Evolutionary conservation across 2,797 vertebrate genomes (phyloP).

Genomic region (Lacerta bilineata): DNA sequence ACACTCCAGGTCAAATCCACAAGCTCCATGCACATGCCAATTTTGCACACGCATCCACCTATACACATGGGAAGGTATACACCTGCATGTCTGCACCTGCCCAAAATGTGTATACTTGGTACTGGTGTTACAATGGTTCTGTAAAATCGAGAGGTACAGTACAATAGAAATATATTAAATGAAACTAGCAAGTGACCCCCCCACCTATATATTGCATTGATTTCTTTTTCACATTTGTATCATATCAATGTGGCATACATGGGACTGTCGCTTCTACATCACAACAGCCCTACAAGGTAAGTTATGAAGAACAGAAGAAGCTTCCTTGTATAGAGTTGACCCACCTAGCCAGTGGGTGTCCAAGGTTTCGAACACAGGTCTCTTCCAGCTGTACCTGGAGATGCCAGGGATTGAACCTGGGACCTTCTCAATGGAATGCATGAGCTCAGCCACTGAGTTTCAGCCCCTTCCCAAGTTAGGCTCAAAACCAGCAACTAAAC

Average conservation of each 20-base stretch:
- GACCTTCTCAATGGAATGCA: not conserved
- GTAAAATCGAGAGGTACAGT: not conserved
- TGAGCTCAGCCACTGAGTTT: not conserved
- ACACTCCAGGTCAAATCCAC: too few relatives aligned
- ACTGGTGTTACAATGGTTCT: not conserved
- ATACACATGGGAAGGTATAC: not conserved
- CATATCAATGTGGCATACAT: too few relatives aligned
- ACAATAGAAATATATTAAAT: not conserved
- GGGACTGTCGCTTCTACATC: not conserved
- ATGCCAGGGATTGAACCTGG: not conserved
- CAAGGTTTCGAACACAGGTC: not conserved
- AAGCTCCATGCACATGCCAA: too few relatives aligned
- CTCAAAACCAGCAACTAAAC: too few relatives aligned
- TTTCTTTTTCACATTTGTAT: not conserved
- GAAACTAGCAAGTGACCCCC: not conserved
- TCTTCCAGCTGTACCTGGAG: not conserved
- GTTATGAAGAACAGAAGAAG: not conserved
- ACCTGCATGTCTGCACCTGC: not conserved
- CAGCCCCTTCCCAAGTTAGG: not conserved
- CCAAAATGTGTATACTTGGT: not conserved
- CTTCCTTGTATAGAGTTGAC: not conserved
- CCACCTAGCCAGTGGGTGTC: not conserved
- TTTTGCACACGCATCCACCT: too few relatives aligned
- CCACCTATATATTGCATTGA: not conserved
- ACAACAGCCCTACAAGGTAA: not conserved